These are phyloP conservation scores for Herpailurus yagouaroundi DNA, from an alignment of 2,113 vertebrate genomes.

Conservation along the genomic window DNA sequence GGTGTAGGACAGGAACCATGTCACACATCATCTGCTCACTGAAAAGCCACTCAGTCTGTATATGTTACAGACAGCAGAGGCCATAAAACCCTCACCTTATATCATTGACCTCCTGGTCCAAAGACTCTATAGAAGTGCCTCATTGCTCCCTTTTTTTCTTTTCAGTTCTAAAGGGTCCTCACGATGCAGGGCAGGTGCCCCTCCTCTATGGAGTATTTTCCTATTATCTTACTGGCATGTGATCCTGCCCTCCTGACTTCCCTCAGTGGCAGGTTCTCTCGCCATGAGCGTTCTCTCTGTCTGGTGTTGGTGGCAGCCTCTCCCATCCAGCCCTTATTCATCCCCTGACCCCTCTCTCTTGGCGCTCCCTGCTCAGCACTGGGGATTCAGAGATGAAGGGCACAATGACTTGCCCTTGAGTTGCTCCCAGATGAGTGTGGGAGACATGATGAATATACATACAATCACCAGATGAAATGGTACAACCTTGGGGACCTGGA, in stretches of 20 bases:
- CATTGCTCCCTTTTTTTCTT: background rate
- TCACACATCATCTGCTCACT: background rate
- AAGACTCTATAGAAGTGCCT: background rate
- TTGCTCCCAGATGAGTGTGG: background rate
- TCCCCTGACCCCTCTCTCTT: background rate
- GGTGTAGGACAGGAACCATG: background rate
- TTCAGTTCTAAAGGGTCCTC: background rate
- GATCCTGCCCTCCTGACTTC: background rate
- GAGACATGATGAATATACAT: background rate
- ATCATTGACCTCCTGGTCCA: background rate
- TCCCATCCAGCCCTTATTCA: background rate
- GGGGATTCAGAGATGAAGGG: background rate
- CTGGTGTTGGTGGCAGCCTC: background rate
- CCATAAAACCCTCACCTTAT: background rate
- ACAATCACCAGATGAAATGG: too few relatives aligned
- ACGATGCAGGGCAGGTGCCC: background rate
- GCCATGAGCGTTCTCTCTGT: background rate
- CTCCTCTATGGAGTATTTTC: background rate
- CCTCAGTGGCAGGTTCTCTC: background rate
- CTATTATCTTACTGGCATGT: background rate
- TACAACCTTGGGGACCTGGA: background rate
- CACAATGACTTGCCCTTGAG: background rate
- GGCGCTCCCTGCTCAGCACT: background rate
- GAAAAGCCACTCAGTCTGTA: background rate
- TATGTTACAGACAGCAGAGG: background rate